Evolutionary conservation across 2,888 invertebrate species (phyloP).

Genomic region (Phaonia tiefii): DNA sequence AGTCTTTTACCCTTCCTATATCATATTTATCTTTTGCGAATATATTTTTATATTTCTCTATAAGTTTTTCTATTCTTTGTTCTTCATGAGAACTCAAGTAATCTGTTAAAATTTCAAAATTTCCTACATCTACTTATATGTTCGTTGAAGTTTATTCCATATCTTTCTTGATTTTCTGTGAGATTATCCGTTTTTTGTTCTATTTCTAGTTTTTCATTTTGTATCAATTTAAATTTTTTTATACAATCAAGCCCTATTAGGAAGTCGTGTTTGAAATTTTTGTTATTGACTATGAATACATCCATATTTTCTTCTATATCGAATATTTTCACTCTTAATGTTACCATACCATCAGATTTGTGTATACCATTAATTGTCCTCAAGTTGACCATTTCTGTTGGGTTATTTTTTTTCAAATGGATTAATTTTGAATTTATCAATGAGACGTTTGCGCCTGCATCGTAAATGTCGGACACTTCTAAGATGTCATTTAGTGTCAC

Average conservation of each 20-base stretch:
- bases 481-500: neutral
- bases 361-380: too few relatives aligned
- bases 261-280: constrained; percentile 30
- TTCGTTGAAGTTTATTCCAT: constrained; percentile 65
- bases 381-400: neutral
- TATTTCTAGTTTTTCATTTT: constrained; percentile 61
- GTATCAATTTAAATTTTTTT: constrained; percentile 55
- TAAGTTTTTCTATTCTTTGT: constrained; percentile 64
- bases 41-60: constrained; percentile 67
- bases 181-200: constrained; percentile 29
- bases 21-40: constrained; percentile 71
- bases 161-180: constrained; percentile 29
- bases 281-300: too few relatives aligned
- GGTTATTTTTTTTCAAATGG: constrained; percentile 36
- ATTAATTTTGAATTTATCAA: constrained; percentile 41
- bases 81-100: constrained; percentile 47
- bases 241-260: constrained; percentile 61
- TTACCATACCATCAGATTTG: too few relatives aligned
- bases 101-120: constrained; percentile 44
- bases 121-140: constrained; percentile 37
- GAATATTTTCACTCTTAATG: too few relatives aligned
- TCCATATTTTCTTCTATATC: too few relatives aligned
- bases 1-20: constrained; percentile 68
- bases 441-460: constrained; percentile 45
- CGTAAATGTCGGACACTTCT: constrained; percentile 45